phyloP scores from a whole-genome alignment of 53 echinoderm and acorn worm species.

The Temnopleurus reevesii region DNA sequence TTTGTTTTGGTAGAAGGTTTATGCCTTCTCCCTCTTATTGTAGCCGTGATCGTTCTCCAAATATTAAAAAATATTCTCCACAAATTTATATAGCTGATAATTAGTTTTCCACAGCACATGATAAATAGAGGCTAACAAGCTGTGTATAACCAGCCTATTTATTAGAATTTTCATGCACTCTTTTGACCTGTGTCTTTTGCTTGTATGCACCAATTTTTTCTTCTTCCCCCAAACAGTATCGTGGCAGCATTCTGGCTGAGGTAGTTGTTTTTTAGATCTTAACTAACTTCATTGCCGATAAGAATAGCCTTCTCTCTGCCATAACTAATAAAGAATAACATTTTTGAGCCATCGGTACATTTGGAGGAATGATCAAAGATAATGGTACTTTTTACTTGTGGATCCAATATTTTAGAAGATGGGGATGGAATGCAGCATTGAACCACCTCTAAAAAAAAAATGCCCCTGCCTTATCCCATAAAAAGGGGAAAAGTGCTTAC shows the following conservation, averaged over 20 bases:
- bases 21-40: too few relatives aligned
- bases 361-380: too few relatives aligned
- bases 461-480: too few relatives aligned
- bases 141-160: not conserved
- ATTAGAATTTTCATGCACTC: not conserved
- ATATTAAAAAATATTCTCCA: not conserved
- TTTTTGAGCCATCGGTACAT: too few relatives aligned
- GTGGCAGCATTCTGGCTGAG: slow-evolving; percentile 25
- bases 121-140: not conserved
- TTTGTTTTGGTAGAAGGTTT: too few relatives aligned
- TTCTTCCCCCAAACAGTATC: slow-evolving; percentile 33
- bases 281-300: not conserved
- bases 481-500: too few relatives aligned
- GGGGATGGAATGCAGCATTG: too few relatives aligned
- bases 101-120: not conserved
- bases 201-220: not conserved
- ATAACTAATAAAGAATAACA: too few relatives aligned
- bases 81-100: not conserved
- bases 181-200: not conserved
- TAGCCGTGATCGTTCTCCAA: too few relatives aligned
- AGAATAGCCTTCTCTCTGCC: not conserved
- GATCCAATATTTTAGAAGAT: too few relatives aligned
- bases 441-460: too few relatives aligned
- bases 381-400: too few relatives aligned
- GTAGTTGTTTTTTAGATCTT: slow-evolving; percentile 7